Conservation (phyloP, 2,888 invertebrate genomes). For the Trachelus troglodyta region DNA sequence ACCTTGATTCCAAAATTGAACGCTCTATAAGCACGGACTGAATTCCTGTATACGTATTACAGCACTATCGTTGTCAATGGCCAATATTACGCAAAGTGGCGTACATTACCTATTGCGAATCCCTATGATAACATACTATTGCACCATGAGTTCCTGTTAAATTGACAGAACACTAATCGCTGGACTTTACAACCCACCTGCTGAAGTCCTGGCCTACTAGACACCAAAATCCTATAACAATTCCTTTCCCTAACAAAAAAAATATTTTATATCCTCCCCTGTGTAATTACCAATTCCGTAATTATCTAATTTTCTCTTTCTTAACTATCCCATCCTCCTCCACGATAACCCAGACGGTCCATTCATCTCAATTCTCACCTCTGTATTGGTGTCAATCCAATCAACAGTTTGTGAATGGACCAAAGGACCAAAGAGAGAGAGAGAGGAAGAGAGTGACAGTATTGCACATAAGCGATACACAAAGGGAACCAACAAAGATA, state of each 20-base stretch:
- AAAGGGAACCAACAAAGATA: slow-evolving; percentile 30
- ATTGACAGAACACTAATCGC: slow-evolving; percentile 42
- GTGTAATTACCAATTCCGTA: background rate
- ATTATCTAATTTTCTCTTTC: background rate
- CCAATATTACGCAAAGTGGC: slow-evolving; percentile 54
- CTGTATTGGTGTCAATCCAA: slow-evolving; percentile 63
- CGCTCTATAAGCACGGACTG: slow-evolving; percentile 29
- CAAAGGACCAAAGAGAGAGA: slow-evolving; percentile 30
- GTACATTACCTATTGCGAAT: slow-evolving; percentile 41
- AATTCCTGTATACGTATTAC: slow-evolving; percentile 50
- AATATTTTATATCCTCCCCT: background rate
- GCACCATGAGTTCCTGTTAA: slow-evolving; percentile 44
- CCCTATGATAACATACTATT: slow-evolving; percentile 49
- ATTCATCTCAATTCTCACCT: slow-evolving; percentile 51
- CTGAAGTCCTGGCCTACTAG: background rate
- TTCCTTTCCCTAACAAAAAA: background rate
- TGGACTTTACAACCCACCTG: slow-evolving; percentile 26
- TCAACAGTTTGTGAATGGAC: slow-evolving; percentile 60
- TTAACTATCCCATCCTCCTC: background rate
- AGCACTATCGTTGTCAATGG: slow-evolving; percentile 59
- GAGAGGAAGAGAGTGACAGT: slow-evolving; percentile 24
- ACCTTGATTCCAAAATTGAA: slow-evolving; percentile 3
- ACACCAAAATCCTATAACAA: background rate
- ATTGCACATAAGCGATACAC: slow-evolving; percentile 2
- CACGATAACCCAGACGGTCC: slow-evolving; percentile 22